Percentiles rank a stretch among this genome's conserved stretches.
These are phyloP conservation scores for Pipistrellus pygmaeus DNA, from an alignment of 2,797 vertebrate species.

Conservation along the genomic window DNA sequence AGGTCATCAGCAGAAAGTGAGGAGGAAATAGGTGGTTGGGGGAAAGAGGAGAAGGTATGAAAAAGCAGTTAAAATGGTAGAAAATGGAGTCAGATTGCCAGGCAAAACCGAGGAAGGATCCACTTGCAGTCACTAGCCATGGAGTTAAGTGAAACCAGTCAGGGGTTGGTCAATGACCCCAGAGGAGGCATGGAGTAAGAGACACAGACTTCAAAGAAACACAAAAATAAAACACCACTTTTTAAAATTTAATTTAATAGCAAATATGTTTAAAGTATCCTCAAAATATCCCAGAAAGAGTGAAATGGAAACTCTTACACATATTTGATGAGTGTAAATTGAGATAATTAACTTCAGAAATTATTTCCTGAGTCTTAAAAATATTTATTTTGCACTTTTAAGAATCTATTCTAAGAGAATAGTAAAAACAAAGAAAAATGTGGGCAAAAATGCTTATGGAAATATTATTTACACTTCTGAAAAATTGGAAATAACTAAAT, in stretches of 20 bases:
- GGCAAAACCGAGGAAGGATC: neutral
- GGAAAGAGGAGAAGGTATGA: neutral
- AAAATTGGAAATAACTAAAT: constrained; percentile 33
- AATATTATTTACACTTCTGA: neutral
- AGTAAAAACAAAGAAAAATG: neutral
- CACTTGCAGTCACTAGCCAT: neutral
- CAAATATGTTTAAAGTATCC: neutral
- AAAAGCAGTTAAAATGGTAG: neutral
- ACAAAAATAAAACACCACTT: neutral
- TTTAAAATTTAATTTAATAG: neutral
- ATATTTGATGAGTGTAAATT: neutral
- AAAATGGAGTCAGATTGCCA: neutral
- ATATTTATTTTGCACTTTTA: neutral
- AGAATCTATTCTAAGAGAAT: neutral
- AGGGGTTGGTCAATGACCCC: rapidly evolving
- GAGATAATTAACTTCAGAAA: neutral
- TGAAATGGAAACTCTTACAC: neutral
- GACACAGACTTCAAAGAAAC: neutral
- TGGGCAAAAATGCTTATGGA: neutral
- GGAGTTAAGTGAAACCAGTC: neutral
- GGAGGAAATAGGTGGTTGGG: neutral
- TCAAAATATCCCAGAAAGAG: neutral
- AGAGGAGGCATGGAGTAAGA: neutral
- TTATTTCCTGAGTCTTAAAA: constrained; percentile 15
- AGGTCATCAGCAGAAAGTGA: neutral